phyloP scores from a whole-genome alignment of 1,140 invertebrate species.

The Pogonomyrmex barbatus region DNA sequence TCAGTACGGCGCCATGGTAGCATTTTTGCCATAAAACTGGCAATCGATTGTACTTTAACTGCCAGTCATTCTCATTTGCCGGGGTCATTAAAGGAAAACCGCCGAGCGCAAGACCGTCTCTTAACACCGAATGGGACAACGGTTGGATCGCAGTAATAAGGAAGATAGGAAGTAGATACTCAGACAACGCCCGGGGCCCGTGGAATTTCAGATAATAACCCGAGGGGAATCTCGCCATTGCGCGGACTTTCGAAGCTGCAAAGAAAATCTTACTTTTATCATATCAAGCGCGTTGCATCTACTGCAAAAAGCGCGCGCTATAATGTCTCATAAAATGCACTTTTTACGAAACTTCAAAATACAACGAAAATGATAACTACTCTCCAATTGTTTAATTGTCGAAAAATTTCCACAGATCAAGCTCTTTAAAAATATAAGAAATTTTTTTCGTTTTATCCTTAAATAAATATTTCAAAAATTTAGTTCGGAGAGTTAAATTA shows the following conservation, averaged over 20 bases:
- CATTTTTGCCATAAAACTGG: slow-evolving; percentile 74
- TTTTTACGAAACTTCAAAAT: not conserved
- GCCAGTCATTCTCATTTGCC: slow-evolving; percentile 80
- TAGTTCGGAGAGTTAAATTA: not conserved
- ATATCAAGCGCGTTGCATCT: not conserved
- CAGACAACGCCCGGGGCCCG: not conserved
- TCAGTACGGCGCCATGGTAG: slow-evolving; percentile 71
- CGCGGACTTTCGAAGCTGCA: not conserved
- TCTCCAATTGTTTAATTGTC: not conserved
- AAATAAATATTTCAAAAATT: not conserved
- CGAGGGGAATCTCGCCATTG: slow-evolving; percentile 14
- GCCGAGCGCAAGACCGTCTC: slow-evolving; percentile 19
- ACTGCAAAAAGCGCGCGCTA: not conserved
- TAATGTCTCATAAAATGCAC: not conserved
- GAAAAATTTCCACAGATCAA: not conserved
- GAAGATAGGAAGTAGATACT: slow-evolving; percentile 45
- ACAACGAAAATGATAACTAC: not conserved
- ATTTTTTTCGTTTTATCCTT: not conserved
- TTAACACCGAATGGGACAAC: slow-evolving; percentile 47
- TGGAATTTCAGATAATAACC: slow-evolving; percentile 45
- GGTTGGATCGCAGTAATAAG: slow-evolving; percentile 63
- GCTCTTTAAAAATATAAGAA: not conserved
- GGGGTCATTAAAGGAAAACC: slow-evolving; percentile 76
- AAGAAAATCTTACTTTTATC: not conserved
- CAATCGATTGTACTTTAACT: slow-evolving; percentile 78